Conservation (phyloP, 2,797 vertebrate species). For the Pseudomugil tenellus region DNA sequence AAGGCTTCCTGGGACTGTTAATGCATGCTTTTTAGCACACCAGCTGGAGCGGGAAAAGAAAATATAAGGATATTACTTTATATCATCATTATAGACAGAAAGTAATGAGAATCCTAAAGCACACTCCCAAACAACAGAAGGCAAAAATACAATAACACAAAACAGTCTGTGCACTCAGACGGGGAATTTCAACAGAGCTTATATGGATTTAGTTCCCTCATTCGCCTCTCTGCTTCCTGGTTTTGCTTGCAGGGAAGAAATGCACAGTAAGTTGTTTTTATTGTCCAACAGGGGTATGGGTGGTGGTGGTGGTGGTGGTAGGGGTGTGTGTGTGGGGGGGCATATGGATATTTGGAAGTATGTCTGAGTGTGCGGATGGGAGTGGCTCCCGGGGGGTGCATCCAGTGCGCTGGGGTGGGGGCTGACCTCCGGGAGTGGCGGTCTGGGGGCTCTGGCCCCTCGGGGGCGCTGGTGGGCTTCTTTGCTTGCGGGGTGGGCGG, state of each 20-base stretch:
- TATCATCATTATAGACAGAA: conserved; percentile 67
- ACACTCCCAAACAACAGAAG: conserved; percentile 70
- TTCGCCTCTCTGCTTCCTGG: conserved; percentile 50
- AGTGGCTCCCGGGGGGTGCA: no score
- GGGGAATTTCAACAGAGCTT: conserved; percentile 71
- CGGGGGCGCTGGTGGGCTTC: no score
- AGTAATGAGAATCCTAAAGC: conserved; percentile 66
- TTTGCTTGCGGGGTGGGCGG: no score
- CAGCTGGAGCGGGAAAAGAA: conserved; percentile 22
- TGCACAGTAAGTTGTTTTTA: conserved; percentile 69
- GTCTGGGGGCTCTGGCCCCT: no score
- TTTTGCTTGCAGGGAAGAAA: conserved; percentile 54
- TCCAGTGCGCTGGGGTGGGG: no score
- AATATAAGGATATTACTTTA: conserved; percentile 57
- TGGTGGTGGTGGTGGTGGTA: no score
- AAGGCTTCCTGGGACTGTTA: conserved; percentile 21
- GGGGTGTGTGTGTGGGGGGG: no score
- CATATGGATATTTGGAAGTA: no score
- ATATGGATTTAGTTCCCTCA: conserved; percentile 71
- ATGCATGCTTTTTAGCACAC: conserved; percentile 31
- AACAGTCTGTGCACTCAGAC: conserved; percentile 62
- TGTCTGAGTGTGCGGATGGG: no score
- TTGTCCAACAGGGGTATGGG: conserved; percentile 27
- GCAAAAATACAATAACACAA: conserved; percentile 72
- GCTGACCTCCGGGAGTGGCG: no score